Percentiles rank a stretch among this genome's conserved stretches.
These are phyloP conservation scores for Hystrix brachyura DNA, from an alignment of 2,113 vertebrate genomes.

Conservation along the genomic window DNA sequence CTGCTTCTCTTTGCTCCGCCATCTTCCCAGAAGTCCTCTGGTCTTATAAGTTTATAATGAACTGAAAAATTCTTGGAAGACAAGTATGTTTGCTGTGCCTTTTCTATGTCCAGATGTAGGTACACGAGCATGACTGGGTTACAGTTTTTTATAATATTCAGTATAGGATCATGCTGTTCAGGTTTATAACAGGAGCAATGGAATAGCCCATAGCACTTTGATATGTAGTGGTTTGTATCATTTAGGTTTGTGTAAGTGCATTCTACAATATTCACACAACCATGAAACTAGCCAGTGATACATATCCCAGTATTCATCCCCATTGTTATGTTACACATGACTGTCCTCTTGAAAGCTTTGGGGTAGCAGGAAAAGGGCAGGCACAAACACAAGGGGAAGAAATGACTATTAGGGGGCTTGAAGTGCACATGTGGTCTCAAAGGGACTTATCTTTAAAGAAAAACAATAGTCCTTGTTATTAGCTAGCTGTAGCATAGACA, in stretches of 20 bases:
- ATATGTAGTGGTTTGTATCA: neutral
- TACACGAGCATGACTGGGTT: neutral
- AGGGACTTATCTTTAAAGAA: conserved; percentile 12
- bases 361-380: neutral
- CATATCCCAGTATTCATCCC: neutral
- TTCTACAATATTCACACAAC: too few species aligned
- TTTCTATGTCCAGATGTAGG: neutral
- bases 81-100: neutral
- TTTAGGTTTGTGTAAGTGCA: neutral
- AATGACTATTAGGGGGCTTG: neutral
- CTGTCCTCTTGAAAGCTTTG: neutral
- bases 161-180: neutral
- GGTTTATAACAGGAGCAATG: neutral
- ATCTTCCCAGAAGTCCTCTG: neutral
- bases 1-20: too few species aligned
- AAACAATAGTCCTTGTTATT: neutral
- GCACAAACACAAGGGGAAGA: neutral
- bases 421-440: neutral
- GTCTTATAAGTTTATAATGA: neutral
- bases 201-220: too few species aligned
- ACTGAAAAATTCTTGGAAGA: neutral
- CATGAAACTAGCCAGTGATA: neutral
- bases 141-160: neutral
- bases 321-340: neutral
- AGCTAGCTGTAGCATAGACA: neutral